A percentile compares a stretch with the other conserved stretches of the same genome.
These are phyloP conservation scores for Orchestia grillus DNA, from an alignment of 1,140 invertebrate genomes.

Conservation along the genomic window DNA sequence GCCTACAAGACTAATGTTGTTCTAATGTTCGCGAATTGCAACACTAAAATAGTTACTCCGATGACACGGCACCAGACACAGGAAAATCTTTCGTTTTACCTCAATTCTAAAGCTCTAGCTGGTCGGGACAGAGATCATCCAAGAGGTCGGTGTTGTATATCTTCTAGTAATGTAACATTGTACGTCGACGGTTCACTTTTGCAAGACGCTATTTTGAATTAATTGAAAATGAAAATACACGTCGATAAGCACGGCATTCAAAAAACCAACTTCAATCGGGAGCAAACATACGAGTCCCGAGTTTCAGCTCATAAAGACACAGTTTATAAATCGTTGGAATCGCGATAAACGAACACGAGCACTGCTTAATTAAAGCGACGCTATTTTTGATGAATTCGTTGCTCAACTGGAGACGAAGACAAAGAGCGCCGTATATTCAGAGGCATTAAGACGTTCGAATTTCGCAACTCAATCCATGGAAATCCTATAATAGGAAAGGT, in stretches of 20 bases:
- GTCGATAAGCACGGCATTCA: not conserved
- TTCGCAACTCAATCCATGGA: too few species aligned
- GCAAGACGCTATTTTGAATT: not conserved
- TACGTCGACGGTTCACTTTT: not conserved
- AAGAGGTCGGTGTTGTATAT: not conserved
- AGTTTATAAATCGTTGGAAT: not conserved
- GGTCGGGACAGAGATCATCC: not conserved
- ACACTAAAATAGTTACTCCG: not conserved
- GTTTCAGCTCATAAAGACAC: not conserved
- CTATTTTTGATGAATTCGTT: not conserved
- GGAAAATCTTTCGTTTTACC: not conserved
- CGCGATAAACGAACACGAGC: not conserved
- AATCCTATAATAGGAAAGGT: too few species aligned
- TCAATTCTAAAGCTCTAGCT: not conserved
- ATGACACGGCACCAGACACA: not conserved
- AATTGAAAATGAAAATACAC: not conserved
- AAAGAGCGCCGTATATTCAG: too few species aligned
- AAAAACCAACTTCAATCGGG: not conserved
- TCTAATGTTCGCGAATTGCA: not conserved
- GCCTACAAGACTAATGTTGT: not conserved
- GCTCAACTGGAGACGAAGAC: too few species aligned
- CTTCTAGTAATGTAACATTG: not conserved
- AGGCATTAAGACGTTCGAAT: too few species aligned
- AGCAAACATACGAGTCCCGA: not conserved
- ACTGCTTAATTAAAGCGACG: not conserved